Base-by-base conservation (phyloP, 2,113 vertebrate genomes). In the Loxodonta africana region DNA sequence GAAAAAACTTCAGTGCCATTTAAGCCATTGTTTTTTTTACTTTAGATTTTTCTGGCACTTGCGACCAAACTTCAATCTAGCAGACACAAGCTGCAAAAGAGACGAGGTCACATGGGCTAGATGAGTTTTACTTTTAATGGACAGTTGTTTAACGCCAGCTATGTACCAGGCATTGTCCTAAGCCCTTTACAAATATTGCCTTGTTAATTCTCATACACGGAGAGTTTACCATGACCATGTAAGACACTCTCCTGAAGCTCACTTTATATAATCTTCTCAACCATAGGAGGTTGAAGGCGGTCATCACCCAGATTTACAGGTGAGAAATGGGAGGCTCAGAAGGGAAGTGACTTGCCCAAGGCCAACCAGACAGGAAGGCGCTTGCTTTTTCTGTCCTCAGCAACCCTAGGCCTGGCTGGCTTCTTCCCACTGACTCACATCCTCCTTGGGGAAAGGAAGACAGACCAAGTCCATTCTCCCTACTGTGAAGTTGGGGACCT, bases 371-470 rank as follows among this genome's bases (percentile, higher is more conserved):
- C 33, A 80, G 82, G 25, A 90, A 92, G 82, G 63, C 0, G 0
- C 30, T 74, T 9, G 63, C 28, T 33, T 76, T 92, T 95, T 92
- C 92, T 82, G 76, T 63, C 25, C 18, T 76, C 2, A n/a, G 65
- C 53, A 57, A 28, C 1, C 0, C 21, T 17, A 33, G 41, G 53
- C 28, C 86, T 93, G 63, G 44, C 88, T 62, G 82, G 48, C 80
- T 88, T 81, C 76, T 95, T 87, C 74, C 12, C 48, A 5, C 48
- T 97, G 96, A 97, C 90, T 95, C 96, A 97, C 23, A 96, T 92
- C 97, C 96, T 96, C 46, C 25, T 67, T 41, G 63, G 95, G 94
- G 73, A 95, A 94, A 62, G 25, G 6, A 69, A 92, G 76, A 26
- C 83, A 69, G 4, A 76, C 60, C 71, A 85, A 94, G 63, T 30